Conservation (phyloP, 2,113 vertebrate genomes). For the Haliaeetus leucogaster region DNA sequence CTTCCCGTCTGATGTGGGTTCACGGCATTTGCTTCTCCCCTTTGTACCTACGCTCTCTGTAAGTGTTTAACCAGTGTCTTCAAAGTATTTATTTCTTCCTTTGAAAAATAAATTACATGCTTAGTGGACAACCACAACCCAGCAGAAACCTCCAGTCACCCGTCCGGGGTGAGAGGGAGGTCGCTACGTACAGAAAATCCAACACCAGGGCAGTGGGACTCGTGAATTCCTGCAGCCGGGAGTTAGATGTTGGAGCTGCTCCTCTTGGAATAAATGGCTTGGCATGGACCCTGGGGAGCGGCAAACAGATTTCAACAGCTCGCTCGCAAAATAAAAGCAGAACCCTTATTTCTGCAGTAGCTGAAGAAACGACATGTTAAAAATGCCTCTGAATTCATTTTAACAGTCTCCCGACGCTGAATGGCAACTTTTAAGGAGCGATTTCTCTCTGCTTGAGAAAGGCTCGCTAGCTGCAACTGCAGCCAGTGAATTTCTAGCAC, state of each 20-base stretch:
- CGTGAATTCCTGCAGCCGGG: background rate
- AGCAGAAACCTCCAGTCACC: background rate
- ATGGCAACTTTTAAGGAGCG: background rate
- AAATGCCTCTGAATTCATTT: background rate
- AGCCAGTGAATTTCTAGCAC: background rate
- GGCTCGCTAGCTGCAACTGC: fast-evolving
- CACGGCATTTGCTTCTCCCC: background rate
- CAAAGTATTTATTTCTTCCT: background rate
- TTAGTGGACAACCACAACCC: background rate
- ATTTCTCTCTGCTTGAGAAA: background rate
- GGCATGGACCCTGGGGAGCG: background rate
- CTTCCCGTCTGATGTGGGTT: background rate
- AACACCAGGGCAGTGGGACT: fast-evolving
- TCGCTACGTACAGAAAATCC: background rate
- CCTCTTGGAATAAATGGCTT: background rate
- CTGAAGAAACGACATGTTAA: background rate
- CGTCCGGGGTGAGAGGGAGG: background rate
- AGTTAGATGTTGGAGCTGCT: background rate
- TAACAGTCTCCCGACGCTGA: background rate
- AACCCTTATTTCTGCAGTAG: background rate
- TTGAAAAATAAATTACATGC: background rate
- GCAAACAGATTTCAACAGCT: background rate
- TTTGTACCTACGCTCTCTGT: fast-evolving
- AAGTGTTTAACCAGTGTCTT: background rate
- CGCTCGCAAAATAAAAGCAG: background rate